A percentile compares a stretch with the other conserved stretches of the same genome.
Evolutionary conservation across 92 coral and sea anemone genomes (phyloP).

Genomic region (Porites lobata): DNA sequence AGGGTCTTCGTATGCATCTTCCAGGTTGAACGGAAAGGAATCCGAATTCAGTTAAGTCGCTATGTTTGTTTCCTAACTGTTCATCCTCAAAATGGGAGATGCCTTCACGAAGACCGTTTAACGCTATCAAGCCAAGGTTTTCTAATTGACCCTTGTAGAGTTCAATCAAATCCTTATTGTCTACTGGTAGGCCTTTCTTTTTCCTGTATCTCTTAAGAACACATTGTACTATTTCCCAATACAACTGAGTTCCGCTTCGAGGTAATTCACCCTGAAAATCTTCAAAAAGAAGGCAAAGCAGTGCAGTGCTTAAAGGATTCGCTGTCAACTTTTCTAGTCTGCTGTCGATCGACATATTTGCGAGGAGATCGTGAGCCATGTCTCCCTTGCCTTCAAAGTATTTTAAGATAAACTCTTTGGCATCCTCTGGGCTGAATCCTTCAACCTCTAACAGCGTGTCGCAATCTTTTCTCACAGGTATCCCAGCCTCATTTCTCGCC

Average conservation of each 20-base stretch:
- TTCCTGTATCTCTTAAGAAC: neutral
- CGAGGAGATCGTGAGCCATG: neutral
- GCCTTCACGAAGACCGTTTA: conserved; percentile 14
- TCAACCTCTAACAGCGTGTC: conserved; percentile 45
- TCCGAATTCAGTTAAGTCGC: too few relatives aligned
- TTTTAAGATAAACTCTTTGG: conserved; percentile 19
- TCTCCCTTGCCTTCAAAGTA: conserved; percentile 21
- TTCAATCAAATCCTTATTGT: neutral
- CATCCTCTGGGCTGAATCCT: neutral
- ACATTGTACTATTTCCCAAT: neutral
- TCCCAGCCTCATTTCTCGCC: conserved; percentile 45
- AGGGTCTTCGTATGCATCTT: conserved; percentile 32
- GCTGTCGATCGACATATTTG: too few relatives aligned
- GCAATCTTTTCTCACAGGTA: conserved; percentile 23
- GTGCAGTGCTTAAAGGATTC: too few relatives aligned
- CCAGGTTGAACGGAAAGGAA: conserved; percentile 32
- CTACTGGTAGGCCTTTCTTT: neutral
- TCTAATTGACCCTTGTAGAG: conserved; percentile 7
- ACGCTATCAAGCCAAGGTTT: conserved; percentile 34
- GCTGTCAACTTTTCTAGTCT: conserved; percentile 7
- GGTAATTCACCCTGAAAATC: conserved; percentile 15
- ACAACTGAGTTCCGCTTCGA: conserved; percentile 35
- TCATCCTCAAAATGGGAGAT: too few relatives aligned
- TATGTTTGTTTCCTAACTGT: too few relatives aligned
- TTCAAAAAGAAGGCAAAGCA: too few relatives aligned